Evolutionary conservation across 1,140 invertebrate genomes (phyloP).

Genomic region (Pogonus chalceus): DNA sequence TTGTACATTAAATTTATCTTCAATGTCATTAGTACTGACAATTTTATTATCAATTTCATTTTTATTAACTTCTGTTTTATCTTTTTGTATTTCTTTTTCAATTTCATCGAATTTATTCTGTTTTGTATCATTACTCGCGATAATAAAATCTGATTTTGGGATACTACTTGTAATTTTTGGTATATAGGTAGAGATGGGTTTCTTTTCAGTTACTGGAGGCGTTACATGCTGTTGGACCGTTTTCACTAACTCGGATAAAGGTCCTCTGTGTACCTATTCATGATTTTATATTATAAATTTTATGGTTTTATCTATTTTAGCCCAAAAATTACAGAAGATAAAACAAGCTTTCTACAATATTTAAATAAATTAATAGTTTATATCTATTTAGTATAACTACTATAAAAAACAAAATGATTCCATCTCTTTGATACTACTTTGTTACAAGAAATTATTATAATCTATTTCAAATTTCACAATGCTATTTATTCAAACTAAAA

Average conservation of each 20-base stretch:
- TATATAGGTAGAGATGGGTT: background rate
- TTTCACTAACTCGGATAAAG: conserved; percentile 27
- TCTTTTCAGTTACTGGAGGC: background rate
- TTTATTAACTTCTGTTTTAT: conserved; percentile 27
- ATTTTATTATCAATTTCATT: conserved; percentile 18
- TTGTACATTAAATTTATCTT: conserved; percentile 27
- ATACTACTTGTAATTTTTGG: background rate
- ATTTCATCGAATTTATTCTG: conserved; percentile 21
- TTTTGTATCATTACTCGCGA: conserved; percentile 8
- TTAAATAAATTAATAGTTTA: too few relatives aligned
- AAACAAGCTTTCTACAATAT: too few relatives aligned
- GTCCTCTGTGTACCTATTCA: conserved; percentile 31
- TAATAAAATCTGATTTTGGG: background rate
- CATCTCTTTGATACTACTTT: too few relatives aligned
- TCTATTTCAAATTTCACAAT: too few relatives aligned
- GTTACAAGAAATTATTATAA: too few relatives aligned
- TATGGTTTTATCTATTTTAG: too few relatives aligned
- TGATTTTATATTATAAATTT: background rate
- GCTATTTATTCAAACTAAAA: too few relatives aligned
- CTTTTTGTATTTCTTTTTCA: conserved; percentile 22
- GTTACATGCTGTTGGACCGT: conserved; percentile 19
- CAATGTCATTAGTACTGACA: conserved; percentile 15
- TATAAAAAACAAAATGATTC: too few relatives aligned
- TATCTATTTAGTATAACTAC: too few relatives aligned
- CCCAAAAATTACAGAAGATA: too few relatives aligned